These are phyloP conservation scores for Toxotes jaculatrix DNA, from an alignment of 2,113 vertebrate species.

Conservation along the genomic window DNA sequence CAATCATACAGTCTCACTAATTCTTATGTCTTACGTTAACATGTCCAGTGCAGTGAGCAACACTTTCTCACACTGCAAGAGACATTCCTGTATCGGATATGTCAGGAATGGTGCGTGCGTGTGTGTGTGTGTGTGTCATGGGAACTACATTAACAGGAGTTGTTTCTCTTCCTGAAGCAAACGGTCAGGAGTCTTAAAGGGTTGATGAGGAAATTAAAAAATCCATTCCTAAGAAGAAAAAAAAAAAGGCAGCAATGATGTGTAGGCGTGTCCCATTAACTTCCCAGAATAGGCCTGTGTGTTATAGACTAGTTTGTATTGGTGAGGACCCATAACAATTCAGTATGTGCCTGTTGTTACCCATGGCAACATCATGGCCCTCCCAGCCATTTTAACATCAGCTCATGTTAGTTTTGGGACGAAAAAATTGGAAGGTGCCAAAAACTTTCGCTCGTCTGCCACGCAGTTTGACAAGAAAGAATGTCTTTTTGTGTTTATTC, in stretches of 20 bases:
- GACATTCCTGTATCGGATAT: background rate
- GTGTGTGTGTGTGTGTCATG: background rate
- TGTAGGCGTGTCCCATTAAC: background rate
- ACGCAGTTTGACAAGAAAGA: background rate
- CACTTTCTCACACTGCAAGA: slow-evolving; percentile 4
- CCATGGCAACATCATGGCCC: slow-evolving; percentile 20
- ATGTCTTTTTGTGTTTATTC: slow-evolving; percentile 2
- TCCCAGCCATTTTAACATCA: slow-evolving; percentile 17
- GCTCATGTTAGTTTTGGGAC: background rate
- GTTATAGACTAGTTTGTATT: slow-evolving; percentile 14
- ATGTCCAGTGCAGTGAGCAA: slow-evolving; percentile 15
- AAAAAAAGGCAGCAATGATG: background rate
- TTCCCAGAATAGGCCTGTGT: slow-evolving; percentile 46
- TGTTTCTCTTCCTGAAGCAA: slow-evolving; percentile 22
- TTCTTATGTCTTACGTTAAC: background rate
- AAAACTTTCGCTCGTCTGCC: background rate
- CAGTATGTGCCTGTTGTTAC: background rate
- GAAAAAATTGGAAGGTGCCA: background rate
- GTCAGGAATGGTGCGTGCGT: background rate
- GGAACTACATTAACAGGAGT: background rate
- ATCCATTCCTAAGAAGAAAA: slow-evolving; percentile 10
- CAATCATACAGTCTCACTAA: background rate
- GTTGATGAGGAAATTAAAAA: slow-evolving; percentile 55
- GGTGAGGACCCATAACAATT: background rate
- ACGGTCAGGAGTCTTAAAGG: slow-evolving; percentile 39